Evolutionary conservation across 2,888 invertebrate genomes (phyloP).

Genomic region (Tetheella fluctuosa): DNA sequence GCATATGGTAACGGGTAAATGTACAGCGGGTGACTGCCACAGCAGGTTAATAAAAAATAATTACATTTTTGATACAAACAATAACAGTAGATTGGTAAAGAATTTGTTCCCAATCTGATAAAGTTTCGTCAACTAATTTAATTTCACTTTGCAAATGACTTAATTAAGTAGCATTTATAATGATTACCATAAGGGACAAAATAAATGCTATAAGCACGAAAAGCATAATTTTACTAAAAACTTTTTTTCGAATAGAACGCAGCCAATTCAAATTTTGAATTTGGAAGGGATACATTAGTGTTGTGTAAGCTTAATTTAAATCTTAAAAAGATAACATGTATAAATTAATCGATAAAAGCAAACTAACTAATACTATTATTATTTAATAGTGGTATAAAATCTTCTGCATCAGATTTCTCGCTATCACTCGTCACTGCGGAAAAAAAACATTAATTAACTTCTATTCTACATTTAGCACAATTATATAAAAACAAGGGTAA

Average conservation of each 20-base stretch:
- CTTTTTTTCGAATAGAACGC: not conserved
- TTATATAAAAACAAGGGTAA: not conserved
- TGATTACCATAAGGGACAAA: not conserved
- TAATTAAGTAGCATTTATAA: not conserved
- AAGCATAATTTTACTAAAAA: not conserved
- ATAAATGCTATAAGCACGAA: too few species aligned
- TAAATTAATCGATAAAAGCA: constrained; percentile 17
- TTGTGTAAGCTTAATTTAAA: not conserved
- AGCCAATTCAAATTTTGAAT: not conserved
- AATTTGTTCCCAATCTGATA: too few species aligned
- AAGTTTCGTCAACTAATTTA: too few species aligned
- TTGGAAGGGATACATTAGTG: not conserved
- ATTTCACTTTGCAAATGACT: too few species aligned
- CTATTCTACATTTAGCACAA: not conserved
- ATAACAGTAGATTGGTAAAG: too few species aligned
- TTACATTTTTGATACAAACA: too few species aligned
- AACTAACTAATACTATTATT: constrained; percentile 50
- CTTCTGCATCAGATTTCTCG: constrained; percentile 66
- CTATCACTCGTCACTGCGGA: constrained; percentile 71
- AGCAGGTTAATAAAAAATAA: too few species aligned
- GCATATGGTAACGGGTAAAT: too few species aligned
- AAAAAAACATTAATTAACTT: constrained; percentile 25
- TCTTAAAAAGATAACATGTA: too few species aligned
- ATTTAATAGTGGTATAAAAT: constrained; percentile 63
- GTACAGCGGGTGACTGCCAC: too few species aligned